A percentile compares a stretch with the other conserved stretches of the same genome.
Conservation (phyloP, 2,888 invertebrate species). For the Leucozona laternaria region DNA sequence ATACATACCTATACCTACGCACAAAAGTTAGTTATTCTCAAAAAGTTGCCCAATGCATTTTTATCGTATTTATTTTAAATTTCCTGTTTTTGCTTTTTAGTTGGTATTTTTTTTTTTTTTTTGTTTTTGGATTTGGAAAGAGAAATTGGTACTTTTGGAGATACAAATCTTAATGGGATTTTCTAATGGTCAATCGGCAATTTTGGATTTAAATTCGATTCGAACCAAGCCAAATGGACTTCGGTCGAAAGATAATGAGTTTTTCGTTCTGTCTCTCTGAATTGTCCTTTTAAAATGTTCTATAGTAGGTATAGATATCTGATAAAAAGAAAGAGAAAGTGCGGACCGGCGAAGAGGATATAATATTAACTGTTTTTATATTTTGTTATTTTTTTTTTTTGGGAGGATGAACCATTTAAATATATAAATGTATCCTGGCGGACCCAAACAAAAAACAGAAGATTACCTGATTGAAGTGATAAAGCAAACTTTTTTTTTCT, state of each 20-base stretch:
- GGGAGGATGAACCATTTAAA: conserved; percentile 69
- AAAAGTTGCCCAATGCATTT: conserved; percentile 55
- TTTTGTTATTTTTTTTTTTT: neutral
- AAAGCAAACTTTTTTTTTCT: conserved; percentile 40
- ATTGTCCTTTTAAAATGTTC: conserved; percentile 9
- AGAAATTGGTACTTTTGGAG: conserved; percentile 55
- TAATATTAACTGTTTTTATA: conserved; percentile 49
- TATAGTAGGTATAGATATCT: too few species aligned
- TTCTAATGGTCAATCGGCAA: conserved; percentile 75
- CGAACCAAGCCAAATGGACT: conserved; percentile 68
- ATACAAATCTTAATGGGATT: conserved; percentile 73
- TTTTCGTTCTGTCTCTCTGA: conserved; percentile 37
- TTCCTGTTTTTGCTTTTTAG: conserved; percentile 45
- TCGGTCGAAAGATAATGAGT: conserved; percentile 66
- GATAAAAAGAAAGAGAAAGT: neutral
- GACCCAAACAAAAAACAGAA: conserved; percentile 53
- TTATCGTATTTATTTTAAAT: conserved; percentile 62
- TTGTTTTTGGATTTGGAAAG: neutral
- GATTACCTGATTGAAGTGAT: conserved; percentile 73
- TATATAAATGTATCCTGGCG: conserved; percentile 59
- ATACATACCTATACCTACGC: conserved; percentile 5
- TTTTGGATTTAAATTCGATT: conserved; percentile 76
- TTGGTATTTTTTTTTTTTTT: neutral
- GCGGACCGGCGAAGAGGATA: conserved; percentile 23
- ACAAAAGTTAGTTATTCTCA: conserved; percentile 23